Base-by-base conservation (phyloP, 2,113 vertebrate genomes). In the Paralichthys olivaceus region DNA sequence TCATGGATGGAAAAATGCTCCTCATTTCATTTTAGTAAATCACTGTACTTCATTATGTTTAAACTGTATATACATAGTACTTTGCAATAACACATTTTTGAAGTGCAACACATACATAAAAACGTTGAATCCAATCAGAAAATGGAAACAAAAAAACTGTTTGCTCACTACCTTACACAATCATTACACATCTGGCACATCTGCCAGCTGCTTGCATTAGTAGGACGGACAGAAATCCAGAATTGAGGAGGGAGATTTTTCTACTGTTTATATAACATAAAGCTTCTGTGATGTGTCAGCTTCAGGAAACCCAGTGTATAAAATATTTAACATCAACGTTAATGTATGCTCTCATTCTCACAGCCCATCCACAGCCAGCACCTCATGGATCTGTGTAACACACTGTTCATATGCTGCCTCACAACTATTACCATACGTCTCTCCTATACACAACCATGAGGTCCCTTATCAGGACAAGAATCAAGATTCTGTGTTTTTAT, bases 321-420 rank as follows among this genome's bases (percentile, higher is more conserved):
- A 68, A 80, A 78, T 43, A 60, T 59, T 72, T 47, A 60, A 77
- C 7, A 43, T 58, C 54, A 67, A 26, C 56, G 51, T 66, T 79
- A 62, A 66, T 72, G 51, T 5, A n/a, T n/a, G 8, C 12, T 70
- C 34, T 40, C 14, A 62, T 20, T 77, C 55, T 63, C 53, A 71
- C 80, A 85, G 60, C 11, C 32, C 15, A 78, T 83, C 61, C 54
- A 82, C 75, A 58, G 29, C 15, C 34, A 77, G 40, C 87, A 83
- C 81, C 81, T 89, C 84, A 77, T 66, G 86, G 60, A 83, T 89
- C 85, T 79, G 49, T 0, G 2, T 20, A 69, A 29, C 67, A 55
- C 14, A 8, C 15, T 25, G 12, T 55, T 70, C 34, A 37, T 23
- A 14, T 49, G 5, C 22, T 14, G 19, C 15, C 49, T 61, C 43